A percentile compares a stretch with the other conserved stretches of the same genome.
Conservation (phyloP, 2,797 vertebrate species). For the Coracias cyanogaster region DNA sequence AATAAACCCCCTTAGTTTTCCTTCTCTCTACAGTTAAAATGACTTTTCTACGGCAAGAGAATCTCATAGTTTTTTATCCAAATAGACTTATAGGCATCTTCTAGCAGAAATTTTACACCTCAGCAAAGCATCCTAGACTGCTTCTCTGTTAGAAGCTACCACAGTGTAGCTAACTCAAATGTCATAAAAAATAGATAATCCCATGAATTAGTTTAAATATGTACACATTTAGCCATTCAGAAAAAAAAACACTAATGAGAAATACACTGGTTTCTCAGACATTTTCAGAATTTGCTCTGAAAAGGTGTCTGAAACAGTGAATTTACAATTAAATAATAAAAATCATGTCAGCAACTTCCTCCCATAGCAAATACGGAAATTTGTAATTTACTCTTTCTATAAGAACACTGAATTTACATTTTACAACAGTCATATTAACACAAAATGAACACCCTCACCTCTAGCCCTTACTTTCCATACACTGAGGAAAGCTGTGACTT, state of each 20-base stretch:
- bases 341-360: neutral
- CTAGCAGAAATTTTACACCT: neutral
- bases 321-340: neutral
- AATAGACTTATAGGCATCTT: neutral
- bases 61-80: neutral
- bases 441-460: no score
- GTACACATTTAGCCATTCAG: no score
- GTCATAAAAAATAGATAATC: neutral
- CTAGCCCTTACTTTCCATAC: neutral
- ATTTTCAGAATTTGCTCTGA: no score
- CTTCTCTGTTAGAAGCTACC: neutral
- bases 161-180: neutral
- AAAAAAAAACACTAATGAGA: no score
- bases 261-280: no score
- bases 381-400: neutral
- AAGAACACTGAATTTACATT: neutral
- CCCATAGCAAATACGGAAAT: neutral
- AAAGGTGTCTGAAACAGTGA: neutral
- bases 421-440: no score
- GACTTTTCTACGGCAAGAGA: neutral
- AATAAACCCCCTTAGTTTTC: neutral
- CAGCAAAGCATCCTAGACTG: neutral
- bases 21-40: neutral
- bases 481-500: neutral
- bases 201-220: no score